Evolutionary conservation across 1,140 invertebrate species (phyloP).

Genomic region (Drosophila paulistorum): DNA sequence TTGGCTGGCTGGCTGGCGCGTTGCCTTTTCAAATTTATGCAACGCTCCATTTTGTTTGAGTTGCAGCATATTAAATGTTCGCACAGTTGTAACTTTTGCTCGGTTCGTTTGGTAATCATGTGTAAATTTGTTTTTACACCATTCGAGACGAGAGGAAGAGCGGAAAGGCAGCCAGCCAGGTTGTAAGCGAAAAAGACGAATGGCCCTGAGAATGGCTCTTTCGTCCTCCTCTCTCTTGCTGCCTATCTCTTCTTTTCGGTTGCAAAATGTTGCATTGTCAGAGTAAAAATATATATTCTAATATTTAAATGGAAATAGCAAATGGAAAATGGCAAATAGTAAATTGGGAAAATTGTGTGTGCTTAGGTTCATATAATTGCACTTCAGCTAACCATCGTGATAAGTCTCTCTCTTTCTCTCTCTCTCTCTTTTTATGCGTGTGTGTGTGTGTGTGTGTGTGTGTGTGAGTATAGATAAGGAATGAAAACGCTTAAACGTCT

Average conservation of each 20-base stretch:
- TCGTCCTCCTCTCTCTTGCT: neutral
- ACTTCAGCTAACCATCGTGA: slow-evolving; percentile 27
- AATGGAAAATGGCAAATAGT: slow-evolving; percentile 58
- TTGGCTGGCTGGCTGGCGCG: neutral
- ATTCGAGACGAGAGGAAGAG: neutral
- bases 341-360: slow-evolving; percentile 49
- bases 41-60: slow-evolving; percentile 77
- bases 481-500: neutral
- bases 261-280: slow-evolving; percentile 41
- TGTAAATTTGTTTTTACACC: slow-evolving; percentile 78
- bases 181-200: slow-evolving; percentile 24
- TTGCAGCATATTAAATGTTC: slow-evolving; percentile 71
- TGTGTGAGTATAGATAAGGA: neutral
- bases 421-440: neutral
- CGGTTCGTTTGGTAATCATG: slow-evolving; percentile 68
- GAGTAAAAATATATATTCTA: slow-evolving; percentile 51
- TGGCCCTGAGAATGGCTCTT: neutral
- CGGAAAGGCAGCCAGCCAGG: slow-evolving; percentile 41
- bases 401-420: neutral
- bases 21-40: slow-evolving; percentile 72
- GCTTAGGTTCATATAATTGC: slow-evolving; percentile 49
- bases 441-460: neutral
- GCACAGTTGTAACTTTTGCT: slow-evolving; percentile 28
- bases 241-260: neutral
- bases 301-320: slow-evolving; percentile 75